Conservation (phyloP, 2,888 invertebrate species). For the Diarsia rubi region DNA sequence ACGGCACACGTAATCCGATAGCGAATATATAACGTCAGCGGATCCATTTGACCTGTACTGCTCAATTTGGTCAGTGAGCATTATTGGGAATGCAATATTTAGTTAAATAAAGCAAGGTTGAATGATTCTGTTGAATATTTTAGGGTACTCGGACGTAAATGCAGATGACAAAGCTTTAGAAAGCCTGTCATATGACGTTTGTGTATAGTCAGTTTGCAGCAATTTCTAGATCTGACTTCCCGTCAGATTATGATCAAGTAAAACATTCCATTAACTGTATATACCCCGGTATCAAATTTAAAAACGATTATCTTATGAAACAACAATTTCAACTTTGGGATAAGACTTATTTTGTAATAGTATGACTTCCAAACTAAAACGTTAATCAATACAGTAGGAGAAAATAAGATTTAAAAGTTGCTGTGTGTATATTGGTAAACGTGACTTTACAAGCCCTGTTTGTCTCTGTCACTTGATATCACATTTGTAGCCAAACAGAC, state of each 20-base stretch:
- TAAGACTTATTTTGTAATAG: no score
- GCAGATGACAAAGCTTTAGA: background rate
- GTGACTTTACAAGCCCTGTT: no score
- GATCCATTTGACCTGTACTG: constrained; percentile 37
- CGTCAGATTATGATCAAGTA: background rate
- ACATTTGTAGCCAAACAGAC: background rate
- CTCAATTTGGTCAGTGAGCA: constrained; percentile 43
- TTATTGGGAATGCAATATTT: constrained; percentile 52
- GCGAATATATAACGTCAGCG: constrained; percentile 49
- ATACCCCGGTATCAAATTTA: background rate
- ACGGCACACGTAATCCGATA: constrained; percentile 59
- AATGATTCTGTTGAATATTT: constrained; percentile 22
- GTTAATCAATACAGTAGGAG: no score
- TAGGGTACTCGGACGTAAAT: background rate
- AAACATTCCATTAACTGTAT: background rate
- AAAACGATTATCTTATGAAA: no score
- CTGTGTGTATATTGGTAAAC: no score
- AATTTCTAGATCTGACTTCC: background rate
- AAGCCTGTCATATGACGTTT: background rate
- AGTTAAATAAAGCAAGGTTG: constrained; percentile 4
- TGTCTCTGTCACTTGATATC: background rate
- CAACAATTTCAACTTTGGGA: no score
- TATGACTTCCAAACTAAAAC: no score
- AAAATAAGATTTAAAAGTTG: no score
- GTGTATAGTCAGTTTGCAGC: background rate